Evolutionary conservation across 2,113 vertebrate species (phyloP).

Genomic region (Tinamus guttatus): DNA sequence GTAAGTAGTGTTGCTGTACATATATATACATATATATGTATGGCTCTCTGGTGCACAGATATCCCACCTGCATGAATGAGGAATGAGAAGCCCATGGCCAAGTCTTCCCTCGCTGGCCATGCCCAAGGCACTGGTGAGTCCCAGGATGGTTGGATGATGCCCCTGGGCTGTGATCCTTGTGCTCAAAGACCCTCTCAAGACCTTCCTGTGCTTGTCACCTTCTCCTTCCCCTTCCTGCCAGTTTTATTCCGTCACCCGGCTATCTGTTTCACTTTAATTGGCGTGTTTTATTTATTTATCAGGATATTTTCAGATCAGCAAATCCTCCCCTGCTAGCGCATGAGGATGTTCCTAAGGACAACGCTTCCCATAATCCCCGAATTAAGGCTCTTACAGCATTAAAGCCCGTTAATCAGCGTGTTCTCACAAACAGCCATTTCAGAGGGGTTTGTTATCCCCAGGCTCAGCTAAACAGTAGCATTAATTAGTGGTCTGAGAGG

Average conservation of each 20-base stretch:
- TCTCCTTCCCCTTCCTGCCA: neutral
- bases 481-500: neutral
- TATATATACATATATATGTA: too few relatives aligned
- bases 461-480: neutral
- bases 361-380: neutral
- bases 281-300: neutral
- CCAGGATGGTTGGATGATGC: neutral
- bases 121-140: neutral
- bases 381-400: neutral
- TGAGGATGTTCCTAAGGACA: neutral
- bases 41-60: neutral
- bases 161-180: neutral
- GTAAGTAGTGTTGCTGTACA: constrained; percentile 26
- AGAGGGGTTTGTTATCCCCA: neutral
- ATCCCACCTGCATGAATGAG: neutral
- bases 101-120: neutral
- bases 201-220: neutral
- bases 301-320: neutral
- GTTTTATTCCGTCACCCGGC: neutral
- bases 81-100: neutral
- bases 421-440: neutral
- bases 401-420: neutral
- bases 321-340: neutral
- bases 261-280: neutral
- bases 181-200: neutral